Percentiles rank a stretch among this genome's conserved stretches.
These are phyloP conservation scores for Haliclystus octoradiatus DNA, from an alignment of 30 jellyfish, hydroid and myxozoan species.

Conservation along the genomic window DNA sequence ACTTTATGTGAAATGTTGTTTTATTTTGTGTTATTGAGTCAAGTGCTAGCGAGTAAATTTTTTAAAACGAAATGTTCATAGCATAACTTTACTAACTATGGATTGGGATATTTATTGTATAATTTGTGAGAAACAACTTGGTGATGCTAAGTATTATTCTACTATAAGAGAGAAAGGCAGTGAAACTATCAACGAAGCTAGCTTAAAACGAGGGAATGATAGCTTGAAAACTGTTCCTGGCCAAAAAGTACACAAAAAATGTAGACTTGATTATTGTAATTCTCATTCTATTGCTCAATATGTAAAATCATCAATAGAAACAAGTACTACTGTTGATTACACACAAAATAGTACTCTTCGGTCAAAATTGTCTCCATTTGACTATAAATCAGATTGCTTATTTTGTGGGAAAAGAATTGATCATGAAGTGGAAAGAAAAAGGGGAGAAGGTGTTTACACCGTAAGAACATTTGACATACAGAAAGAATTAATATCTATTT, in stretches of 20 bases:
- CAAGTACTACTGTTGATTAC: neutral
- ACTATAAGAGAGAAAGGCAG: conserved; percentile 16
- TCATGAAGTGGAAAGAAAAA: conserved; percentile 15
- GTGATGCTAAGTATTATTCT: conserved; percentile 1
- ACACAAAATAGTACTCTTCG: neutral
- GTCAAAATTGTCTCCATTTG: neutral
- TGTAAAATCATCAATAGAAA: neutral
- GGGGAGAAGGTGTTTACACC: conserved; percentile 27
- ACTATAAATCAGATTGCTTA: conserved; percentile 4
- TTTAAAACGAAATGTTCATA: too few relatives aligned
- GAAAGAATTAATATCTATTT: conserved; percentile 11
- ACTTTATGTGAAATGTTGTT: too few relatives aligned
- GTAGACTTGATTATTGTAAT: conserved; percentile 9
- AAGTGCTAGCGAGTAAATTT: too few relatives aligned
- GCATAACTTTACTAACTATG: too few relatives aligned
- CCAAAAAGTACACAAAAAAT: conserved; percentile 13
- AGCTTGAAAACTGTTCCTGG: conserved; percentile 9
- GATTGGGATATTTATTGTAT: neutral
- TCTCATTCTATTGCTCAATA: conserved; percentile 5
- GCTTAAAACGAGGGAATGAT: conserved; percentile 10
- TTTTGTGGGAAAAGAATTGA: conserved; percentile 7
- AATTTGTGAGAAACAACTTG: conserved; percentile 4
- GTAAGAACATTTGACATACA: conserved; percentile 28
- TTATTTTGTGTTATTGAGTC: too few relatives aligned
- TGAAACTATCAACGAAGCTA: conserved; percentile 7